Conservation (phyloP, 2,797 vertebrate genomes). For the Nannoperca obscura region DNA sequence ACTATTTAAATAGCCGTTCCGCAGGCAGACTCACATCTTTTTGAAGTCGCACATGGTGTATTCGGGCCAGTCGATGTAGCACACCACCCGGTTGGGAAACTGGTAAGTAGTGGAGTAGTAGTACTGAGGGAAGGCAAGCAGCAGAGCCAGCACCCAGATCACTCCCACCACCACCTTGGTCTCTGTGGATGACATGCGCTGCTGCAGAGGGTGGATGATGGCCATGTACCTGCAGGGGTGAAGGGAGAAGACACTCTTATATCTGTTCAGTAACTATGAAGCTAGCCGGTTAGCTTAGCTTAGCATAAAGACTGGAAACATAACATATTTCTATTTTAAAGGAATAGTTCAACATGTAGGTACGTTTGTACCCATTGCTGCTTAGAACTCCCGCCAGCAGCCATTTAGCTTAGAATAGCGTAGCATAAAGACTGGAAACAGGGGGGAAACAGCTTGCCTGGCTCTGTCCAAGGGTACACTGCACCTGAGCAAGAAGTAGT, state of each 20-base stretch:
- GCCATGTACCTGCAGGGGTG: constrained; percentile 93
- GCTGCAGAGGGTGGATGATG: constrained; percentile 96
- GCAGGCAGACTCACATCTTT: constrained; percentile 88
- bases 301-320: too few species aligned
- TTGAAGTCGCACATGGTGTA: constrained; percentile 83
- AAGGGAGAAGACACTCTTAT: background rate
- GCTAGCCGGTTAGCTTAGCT: background rate
- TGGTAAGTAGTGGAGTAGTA: constrained; percentile 89
- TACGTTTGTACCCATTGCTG: too few species aligned
- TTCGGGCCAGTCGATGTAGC: constrained; percentile 93
- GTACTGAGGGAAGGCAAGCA: constrained; percentile 94
- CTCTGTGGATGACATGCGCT: constrained; percentile 92
- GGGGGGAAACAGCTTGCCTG: background rate
- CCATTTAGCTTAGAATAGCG: too few species aligned
- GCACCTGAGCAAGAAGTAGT: background rate
- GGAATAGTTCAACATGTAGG: too few species aligned
- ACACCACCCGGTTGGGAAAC: constrained; percentile 88
- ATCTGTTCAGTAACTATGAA: background rate
- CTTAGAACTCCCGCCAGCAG: too few species aligned
- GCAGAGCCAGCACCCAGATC: constrained; percentile 94
- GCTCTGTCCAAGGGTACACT: background rate
- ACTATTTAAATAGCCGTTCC: constrained; percentile 15
- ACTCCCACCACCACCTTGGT: constrained; percentile 92
- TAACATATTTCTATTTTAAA: too few species aligned
- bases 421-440: too few species aligned